Evolutionary conservation across 2,888 invertebrate species (phyloP).

Genomic region (Odontomyia ornata): DNA sequence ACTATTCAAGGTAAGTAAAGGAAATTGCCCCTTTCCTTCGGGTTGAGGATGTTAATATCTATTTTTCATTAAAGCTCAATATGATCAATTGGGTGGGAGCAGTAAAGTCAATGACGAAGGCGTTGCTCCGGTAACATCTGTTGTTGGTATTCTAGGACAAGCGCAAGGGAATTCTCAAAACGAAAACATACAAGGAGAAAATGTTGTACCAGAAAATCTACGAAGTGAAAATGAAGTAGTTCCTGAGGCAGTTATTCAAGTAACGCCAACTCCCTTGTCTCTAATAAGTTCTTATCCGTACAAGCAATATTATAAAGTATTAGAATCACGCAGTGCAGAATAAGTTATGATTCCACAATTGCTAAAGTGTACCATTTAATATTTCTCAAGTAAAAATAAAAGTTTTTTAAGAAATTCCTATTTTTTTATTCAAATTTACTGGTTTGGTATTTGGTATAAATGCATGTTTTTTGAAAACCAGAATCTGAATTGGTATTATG

Average conservation of each 20-base stretch:
- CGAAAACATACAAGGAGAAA: not conserved
- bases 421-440: no score
- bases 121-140: slow-evolving; percentile 58
- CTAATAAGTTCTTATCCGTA: not conserved
- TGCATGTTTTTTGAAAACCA: no score
- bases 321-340: not conserved
- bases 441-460: no score
- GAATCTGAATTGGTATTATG: no score
- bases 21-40: not conserved
- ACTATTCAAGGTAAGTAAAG: slow-evolving; percentile 51
- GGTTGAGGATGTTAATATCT: not conserved
- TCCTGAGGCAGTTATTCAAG: not conserved
- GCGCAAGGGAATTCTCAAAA: not conserved
- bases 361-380: not conserved
- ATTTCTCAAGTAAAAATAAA: not conserved
- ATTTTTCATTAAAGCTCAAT: slow-evolving; percentile 55
- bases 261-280: slow-evolving; percentile 1
- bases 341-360: not conserved
- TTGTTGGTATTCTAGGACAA: slow-evolving; percentile 56
- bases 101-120: slow-evolving; percentile 58
- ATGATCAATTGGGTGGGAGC: slow-evolving; percentile 60
- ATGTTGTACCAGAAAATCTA: not conserved
- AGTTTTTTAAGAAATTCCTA: not conserved
- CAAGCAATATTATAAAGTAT: not conserved
- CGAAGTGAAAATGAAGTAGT: not conserved